These are phyloP conservation scores for Eupithecia subumbrata DNA, from an alignment of 2,888 invertebrate species.

Conservation along the genomic window DNA sequence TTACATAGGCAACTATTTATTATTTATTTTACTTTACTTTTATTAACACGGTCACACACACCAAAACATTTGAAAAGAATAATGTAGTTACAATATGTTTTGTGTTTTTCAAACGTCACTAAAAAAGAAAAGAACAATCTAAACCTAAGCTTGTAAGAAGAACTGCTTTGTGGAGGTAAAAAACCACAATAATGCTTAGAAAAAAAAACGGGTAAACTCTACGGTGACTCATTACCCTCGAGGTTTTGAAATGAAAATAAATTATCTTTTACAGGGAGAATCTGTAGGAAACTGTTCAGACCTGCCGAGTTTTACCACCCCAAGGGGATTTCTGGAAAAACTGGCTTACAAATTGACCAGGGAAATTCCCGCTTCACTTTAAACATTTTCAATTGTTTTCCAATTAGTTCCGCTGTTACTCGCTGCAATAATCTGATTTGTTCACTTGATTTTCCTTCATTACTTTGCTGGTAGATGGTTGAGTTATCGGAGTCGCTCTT, in stretches of 20 bases:
- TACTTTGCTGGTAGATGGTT: neutral
- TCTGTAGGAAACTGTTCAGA: slow-evolving; percentile 33
- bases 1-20: too few species aligned
- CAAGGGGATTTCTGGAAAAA: slow-evolving; percentile 28
- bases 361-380: slow-evolving; percentile 32
- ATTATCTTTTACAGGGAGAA: slow-evolving; percentile 32
- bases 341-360: slow-evolving; percentile 36
- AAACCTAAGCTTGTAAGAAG: neutral
- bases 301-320: slow-evolving; percentile 30
- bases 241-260: slow-evolving; percentile 33
- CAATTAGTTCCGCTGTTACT: slow-evolving; percentile 34
- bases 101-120: neutral
- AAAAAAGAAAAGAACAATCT: neutral
- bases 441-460: slow-evolving; percentile 10
- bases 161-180: neutral
- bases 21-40: too few species aligned
- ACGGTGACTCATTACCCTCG: slow-evolving; percentile 8
- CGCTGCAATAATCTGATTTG: slow-evolving; percentile 23
- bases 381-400: slow-evolving; percentile 35
- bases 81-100: neutral
- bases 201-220: slow-evolving; percentile 18
- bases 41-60: too few species aligned
- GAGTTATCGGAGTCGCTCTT: neutral
- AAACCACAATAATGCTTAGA: neutral
- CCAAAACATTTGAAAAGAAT: too few species aligned